These are phyloP conservation scores for Calliopum simillimum DNA, from an alignment of 2,888 invertebrate genomes.

Conservation along the genomic window DNA sequence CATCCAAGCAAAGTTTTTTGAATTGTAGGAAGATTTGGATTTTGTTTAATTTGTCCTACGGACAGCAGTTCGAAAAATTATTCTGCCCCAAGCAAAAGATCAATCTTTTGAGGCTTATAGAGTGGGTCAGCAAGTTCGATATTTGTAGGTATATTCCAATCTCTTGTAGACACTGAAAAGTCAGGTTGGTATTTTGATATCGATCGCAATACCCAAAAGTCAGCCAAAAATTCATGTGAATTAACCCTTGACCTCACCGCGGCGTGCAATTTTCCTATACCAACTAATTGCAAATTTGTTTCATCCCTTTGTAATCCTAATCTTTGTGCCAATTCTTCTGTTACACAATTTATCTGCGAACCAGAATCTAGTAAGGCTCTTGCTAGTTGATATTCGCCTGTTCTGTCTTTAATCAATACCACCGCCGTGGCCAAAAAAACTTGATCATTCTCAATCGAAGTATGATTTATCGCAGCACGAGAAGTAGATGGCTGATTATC, in stretches of 20 bases:
- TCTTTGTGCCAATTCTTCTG: constrained; percentile 1
- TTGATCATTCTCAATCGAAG: neutral
- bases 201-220: constrained; percentile 23
- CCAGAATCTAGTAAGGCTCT: constrained; percentile 9
- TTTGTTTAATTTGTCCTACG: too few species aligned
- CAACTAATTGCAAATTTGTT: neutral
- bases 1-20: constrained; percentile 34
- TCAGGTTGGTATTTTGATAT: constrained; percentile 29
- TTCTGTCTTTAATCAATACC: constrained; percentile 3
- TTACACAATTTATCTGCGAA: constrained; percentile 3
- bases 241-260: constrained; percentile 24
- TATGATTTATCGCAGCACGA: neutral
- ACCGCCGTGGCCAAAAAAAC: constrained; percentile 26
- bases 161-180: neutral
- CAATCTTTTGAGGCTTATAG: constrained; percentile 27
- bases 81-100: constrained; percentile 19
- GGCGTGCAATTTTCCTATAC: constrained; percentile 13
- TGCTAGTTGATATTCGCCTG: constrained; percentile 8
- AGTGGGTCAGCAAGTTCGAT: constrained; percentile 29
- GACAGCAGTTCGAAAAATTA: too few species aligned
- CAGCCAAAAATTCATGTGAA: constrained; percentile 25
- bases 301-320: neutral
- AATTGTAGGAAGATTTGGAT: constrained; percentile 4
- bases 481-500: neutral
- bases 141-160: constrained; percentile 27